phyloP scores from a whole-genome alignment of 2,113 vertebrate genomes.

The Bagarius yarrelli region DNA sequence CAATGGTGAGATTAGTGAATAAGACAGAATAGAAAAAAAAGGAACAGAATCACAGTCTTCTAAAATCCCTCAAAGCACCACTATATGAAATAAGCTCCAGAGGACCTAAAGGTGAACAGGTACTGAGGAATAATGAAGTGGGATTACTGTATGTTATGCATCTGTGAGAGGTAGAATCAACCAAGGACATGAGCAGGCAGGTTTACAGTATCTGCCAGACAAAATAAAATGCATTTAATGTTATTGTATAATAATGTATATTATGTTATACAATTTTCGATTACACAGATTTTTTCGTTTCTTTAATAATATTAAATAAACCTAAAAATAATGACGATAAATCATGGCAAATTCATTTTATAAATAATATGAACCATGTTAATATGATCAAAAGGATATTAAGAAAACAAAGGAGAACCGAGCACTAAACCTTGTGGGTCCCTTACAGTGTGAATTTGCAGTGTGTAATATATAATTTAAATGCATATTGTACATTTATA shows the following conservation, averaged over 20 bases:
- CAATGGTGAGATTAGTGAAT: conserved; percentile 31
- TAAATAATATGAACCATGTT: too few species aligned
- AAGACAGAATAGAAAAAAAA: conserved; percentile 16
- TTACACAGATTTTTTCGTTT: neutral
- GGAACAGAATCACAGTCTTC: conserved; percentile 25
- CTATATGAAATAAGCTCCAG: conserved; percentile 43
- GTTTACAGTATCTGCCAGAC: neutral
- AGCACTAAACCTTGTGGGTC: neutral
- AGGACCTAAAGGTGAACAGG: conserved; percentile 7
- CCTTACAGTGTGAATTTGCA: neutral
- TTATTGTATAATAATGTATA: too few species aligned
- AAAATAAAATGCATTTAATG: too few species aligned
- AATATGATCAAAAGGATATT: too few species aligned
- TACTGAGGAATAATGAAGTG: neutral
- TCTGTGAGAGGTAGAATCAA: neutral
- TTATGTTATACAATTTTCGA: too few species aligned
- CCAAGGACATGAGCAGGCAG: neutral
- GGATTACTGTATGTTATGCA: conserved; percentile 2
- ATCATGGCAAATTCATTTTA: too few species aligned
- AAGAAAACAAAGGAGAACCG: neutral
- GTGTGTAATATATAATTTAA: too few species aligned
- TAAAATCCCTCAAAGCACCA: conserved; percentile 33
- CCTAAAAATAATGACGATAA: too few species aligned
- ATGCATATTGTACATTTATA: too few species aligned
- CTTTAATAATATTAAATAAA: neutral